phyloP scores from a whole-genome alignment of 2,888 invertebrate species.

The Orthonevra nobilis region DNA sequence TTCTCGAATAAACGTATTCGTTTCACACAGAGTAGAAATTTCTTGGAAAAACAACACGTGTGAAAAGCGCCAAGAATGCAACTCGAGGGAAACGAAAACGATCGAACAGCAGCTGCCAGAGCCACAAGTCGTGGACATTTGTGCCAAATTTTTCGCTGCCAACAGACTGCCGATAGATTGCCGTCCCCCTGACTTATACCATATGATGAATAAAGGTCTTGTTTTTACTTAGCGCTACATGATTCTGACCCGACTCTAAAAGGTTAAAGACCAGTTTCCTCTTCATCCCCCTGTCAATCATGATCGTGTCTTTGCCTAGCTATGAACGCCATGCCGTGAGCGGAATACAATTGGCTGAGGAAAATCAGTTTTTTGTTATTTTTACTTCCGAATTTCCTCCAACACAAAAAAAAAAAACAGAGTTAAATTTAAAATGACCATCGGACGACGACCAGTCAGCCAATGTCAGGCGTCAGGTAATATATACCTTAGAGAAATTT shows the following conservation, averaged over 20 bases:
- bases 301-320: no score
- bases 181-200: slow-evolving; percentile 30
- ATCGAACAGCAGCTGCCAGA: slow-evolving; percentile 1
- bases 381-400: slow-evolving; percentile 45
- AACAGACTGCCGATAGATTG: slow-evolving; percentile 21
- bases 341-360: slow-evolving; percentile 32
- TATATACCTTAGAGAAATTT: slow-evolving; percentile 58
- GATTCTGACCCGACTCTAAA: slow-evolving; percentile 54
- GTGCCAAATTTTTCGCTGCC: slow-evolving; percentile 32
- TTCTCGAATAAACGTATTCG: no score
- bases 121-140: background rate
- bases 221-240: no score
- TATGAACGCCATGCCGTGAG: slow-evolving; percentile 24
- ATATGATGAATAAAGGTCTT: no score
- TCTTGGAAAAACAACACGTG: slow-evolving; percentile 62
- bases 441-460: slow-evolving; percentile 9
- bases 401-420: slow-evolving; percentile 12
- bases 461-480: slow-evolving; percentile 25
- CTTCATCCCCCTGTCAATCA: slow-evolving; percentile 41
- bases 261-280: slow-evolving; percentile 62
- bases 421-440: slow-evolving; percentile 51
- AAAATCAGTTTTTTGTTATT: slow-evolving; percentile 31
- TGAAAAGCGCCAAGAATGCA: slow-evolving; percentile 51
- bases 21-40: slow-evolving; percentile 47
- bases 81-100: slow-evolving; percentile 46